Conservation (phyloP, 2,113 vertebrate genomes). For the Plecotus auritus region DNA sequence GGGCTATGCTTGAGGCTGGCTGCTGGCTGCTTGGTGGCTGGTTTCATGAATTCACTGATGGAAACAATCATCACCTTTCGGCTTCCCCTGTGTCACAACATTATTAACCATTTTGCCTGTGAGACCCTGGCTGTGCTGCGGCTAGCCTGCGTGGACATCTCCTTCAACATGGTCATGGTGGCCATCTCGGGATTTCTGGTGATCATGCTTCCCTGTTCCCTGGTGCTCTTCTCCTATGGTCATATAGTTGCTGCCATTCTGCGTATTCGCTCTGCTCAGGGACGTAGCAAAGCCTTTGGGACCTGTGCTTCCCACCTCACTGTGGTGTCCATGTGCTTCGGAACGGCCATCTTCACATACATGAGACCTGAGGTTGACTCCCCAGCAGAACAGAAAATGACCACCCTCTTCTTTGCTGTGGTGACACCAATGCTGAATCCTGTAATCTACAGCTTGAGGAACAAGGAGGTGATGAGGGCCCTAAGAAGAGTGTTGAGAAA, state of each 20-base stretch:
- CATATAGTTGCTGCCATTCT: conserved; percentile 32
- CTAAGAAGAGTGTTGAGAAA: conserved; percentile 23
- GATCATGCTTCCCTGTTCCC: conserved; percentile 46
- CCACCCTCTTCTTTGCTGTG: conserved; percentile 43
- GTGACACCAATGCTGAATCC: conserved; percentile 57
- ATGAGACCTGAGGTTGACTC: neutral
- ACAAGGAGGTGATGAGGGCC: conserved; percentile 50
- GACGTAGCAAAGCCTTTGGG: conserved; percentile 38
- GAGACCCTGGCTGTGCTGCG: conserved; percentile 51
- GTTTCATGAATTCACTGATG: conserved; percentile 55
- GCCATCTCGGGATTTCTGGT: conserved; percentile 55
- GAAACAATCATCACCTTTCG: conserved; percentile 59
- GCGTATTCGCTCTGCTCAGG: neutral
- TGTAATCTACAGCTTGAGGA: conserved; percentile 67
- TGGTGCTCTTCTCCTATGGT: conserved; percentile 57
- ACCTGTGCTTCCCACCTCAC: conserved; percentile 53
- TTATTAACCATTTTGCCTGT: conserved; percentile 61
- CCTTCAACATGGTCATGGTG: conserved; percentile 57
- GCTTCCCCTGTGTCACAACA: conserved; percentile 47
- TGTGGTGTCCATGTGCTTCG: conserved; percentile 55
- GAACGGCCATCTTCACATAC: conserved; percentile 44
- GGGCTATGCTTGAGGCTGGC: conserved; percentile 43
- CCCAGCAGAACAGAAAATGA: conserved; percentile 34
- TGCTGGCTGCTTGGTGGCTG: conserved; percentile 23
- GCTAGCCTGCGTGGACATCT: conserved; percentile 58